Evolutionary conservation across 2,113 vertebrate genomes (phyloP).

Genomic region (Peromyscus polionotus): DNA sequence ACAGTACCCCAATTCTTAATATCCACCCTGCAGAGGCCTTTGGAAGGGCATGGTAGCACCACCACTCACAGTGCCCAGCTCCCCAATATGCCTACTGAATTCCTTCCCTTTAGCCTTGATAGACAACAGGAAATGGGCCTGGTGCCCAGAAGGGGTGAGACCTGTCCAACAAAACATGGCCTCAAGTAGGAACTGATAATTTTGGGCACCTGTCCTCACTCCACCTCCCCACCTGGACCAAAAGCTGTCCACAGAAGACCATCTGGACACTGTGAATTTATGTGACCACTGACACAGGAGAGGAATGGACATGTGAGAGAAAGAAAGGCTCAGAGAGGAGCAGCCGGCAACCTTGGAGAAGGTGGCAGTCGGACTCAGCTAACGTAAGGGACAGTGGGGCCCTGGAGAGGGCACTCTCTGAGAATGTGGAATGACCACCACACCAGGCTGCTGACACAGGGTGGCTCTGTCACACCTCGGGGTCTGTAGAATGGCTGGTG

Average conservation of each 20-base stretch:
- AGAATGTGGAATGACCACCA: too few species aligned
- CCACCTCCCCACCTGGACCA: neutral
- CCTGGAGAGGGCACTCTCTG: accelerated
- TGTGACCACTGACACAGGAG: neutral
- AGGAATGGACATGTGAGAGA: neutral
- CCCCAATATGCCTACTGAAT: neutral
- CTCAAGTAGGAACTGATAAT: neutral
- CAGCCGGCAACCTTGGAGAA: neutral
- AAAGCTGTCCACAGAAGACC: neutral
- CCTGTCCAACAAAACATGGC: neutral
- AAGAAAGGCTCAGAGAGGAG: neutral
- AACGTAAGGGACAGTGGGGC: neutral
- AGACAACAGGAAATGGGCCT: neutral
- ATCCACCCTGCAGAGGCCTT: neutral
- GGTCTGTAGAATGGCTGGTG: neutral
- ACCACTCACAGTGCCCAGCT: neutral
- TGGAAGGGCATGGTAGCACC: neutral
- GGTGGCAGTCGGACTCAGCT: neutral
- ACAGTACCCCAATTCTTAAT: neutral
- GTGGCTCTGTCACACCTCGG: neutral
- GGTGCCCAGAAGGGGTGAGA: neutral
- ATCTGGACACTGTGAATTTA: neutral
- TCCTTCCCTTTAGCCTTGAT: neutral
- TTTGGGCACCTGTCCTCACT: neutral
- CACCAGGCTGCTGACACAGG: too few species aligned